Base-by-base conservation (phyloP, 2,113 vertebrate species). In the Malurus alboscapulatus region DNA sequence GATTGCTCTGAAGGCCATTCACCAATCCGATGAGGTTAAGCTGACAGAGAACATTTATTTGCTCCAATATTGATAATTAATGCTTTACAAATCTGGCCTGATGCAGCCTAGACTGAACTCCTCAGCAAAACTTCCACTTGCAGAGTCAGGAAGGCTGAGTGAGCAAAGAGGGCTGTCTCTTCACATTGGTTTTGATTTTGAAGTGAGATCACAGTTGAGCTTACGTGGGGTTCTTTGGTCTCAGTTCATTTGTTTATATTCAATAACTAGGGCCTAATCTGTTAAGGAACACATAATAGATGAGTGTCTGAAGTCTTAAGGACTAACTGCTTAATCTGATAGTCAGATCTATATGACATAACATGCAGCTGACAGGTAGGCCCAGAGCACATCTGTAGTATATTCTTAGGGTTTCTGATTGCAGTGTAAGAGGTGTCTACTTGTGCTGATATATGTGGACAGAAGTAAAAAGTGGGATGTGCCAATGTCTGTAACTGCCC, bases 11-110 rank as follows among this genome's bases (percentile, higher is more conserved):
- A 98, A 98, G 93, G 98, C 97, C 57, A 97, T 99, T 97, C 98
- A 97, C 36, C 99, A 99, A 44, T 99, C 99, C 3, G 98, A 99
- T 73, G 98, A 99, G 99, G 99, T 99, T 91, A 61, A 97, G 82
- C 55, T 73, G 75, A 26, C 78, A 48, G 54, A 44, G 47, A 71
- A 17, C 32, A 50, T 94, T 54, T 19, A 50, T 90, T 72, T 79
- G 15, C 22, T 68, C 9, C 17, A 14, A 0, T 36, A 10, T 75
- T 47, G 42, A n/a, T 58, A 58, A 53, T 84, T 71, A 58, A 66
- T 10, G 3, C 38, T 8, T 75, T 82, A 50, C 12, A 57, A 34
- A 42, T 62, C 17, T 67, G 38, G 18, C 7, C 20, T 69, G 10
- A 21, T 34, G 22, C 54, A 88, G 58, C 11, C 14, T 19, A 17